Evolutionary conservation across 2,888 invertebrate genomes (phyloP), one percentile per base, ranked within the genome.

Genomic region (Xestia ashworthii): DNA sequence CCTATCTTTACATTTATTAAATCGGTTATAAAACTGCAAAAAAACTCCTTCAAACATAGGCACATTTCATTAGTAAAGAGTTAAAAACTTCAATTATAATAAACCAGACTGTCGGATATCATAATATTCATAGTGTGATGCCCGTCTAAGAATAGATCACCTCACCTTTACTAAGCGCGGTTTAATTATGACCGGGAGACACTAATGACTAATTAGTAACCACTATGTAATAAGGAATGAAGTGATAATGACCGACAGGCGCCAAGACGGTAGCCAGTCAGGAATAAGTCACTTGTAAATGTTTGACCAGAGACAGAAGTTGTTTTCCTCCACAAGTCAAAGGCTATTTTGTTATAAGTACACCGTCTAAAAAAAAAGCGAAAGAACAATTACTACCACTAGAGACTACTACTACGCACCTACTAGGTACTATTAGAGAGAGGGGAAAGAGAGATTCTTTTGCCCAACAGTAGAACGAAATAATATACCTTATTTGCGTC

Each of bases 141-240:
- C 5, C 19, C 2, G 25, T 46, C 75, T 69, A 81, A 58, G 68
- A 74, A 74, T 82, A 81, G 74, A 41, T 46, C 48, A 41, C 48
- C 65, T 84, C 85, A 74, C 74, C 85, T 80, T 82, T 74, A 69
- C 50, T 38, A 71, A 65, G 50, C 62, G 62, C 25, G 67, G 60
- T 71, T 71, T 71, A 71, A 74, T 72, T 71, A 80, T 80, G n/a
- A 78, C 16, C 67, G 48, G 66, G 79, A 71, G 71, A 83, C 67
- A 71, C 78, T 69, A 82, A 79, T 79, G 62, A 64, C 62, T 79
- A 77, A 83, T 80, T 69, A 80, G 78, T 66, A 77, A 83, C 65
- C 83, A 80, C 46, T 14, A 70, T 64, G 76, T 79, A 69, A 83
- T 83, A 77, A 70, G 83, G 77, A 66, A 77, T 83, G 83, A 66